Conservation (phyloP, 35 echinoderm and acorn worm genomes). For the Apostichopus japonicus region DNA sequence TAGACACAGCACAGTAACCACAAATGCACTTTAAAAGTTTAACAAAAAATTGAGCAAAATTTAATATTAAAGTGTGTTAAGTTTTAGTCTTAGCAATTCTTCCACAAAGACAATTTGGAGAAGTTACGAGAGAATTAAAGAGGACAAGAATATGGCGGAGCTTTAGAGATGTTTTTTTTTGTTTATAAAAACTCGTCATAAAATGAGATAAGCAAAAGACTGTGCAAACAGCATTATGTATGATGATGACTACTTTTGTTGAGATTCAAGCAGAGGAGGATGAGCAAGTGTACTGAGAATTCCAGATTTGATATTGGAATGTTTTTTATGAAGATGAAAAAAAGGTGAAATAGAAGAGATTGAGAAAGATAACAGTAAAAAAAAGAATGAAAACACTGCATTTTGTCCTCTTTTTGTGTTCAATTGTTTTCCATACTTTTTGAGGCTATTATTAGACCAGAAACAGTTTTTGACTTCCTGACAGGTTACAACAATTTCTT, state of each 20-base stretch:
- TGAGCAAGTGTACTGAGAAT: conserved; percentile 32
- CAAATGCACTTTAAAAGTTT: conserved; percentile 39
- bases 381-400: too few species aligned
- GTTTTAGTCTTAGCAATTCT: conserved; percentile 44
- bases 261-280: conserved; percentile 8
- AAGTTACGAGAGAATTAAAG: not conserved
- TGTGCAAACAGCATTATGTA: conserved; percentile 37
- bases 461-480: too few species aligned
- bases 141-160: not conserved
- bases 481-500: too few species aligned
- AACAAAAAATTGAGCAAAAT: conserved; percentile 13
- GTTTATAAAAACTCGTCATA: not conserved
- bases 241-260: conserved; percentile 16
- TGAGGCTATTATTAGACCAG: too few species aligned
- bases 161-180: not conserved
- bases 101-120: conserved; percentile 1
- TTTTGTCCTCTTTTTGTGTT: too few species aligned
- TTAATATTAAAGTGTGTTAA: conserved; percentile 39
- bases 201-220: not conserved
- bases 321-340: conserved; percentile 28
- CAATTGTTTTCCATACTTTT: too few species aligned
- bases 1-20: conserved; percentile 56
- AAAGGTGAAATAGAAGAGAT: not conserved
- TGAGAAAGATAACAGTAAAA: conserved; percentile 41
- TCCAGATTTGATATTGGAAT: conserved; percentile 27